Conservation (phyloP, 2,113 vertebrate genomes). For the Phasianus colchicus region DNA sequence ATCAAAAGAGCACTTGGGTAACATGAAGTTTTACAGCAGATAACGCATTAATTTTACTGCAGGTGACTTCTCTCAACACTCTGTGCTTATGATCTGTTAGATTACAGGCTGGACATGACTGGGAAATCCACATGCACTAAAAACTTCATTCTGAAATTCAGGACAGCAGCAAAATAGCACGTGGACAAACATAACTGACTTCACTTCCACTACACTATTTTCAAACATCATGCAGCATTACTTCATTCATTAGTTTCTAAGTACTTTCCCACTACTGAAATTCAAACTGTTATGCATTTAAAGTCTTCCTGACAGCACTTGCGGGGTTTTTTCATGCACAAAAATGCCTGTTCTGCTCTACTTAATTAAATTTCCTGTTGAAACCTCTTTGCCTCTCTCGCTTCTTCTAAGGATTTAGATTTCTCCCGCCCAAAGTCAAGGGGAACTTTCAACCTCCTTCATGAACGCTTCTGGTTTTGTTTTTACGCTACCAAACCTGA, state of each 20-base stretch:
- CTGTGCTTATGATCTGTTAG: background rate
- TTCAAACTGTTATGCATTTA: background rate
- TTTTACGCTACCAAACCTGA: background rate
- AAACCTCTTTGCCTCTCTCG: background rate
- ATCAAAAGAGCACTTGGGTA: background rate
- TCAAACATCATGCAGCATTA: constrained; percentile 31
- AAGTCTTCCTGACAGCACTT: constrained; percentile 25
- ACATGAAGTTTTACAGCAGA: background rate
- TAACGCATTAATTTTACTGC: background rate
- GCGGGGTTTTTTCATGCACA: background rate
- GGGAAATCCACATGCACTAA: background rate
- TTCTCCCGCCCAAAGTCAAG: background rate
- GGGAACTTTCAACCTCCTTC: background rate
- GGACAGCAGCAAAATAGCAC: background rate
- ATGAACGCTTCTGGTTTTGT: background rate
- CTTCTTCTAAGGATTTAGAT: background rate
- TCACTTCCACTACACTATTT: background rate
- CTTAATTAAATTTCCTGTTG: background rate
- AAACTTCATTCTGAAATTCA: background rate
- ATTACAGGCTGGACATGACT: background rate
- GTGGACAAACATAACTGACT: background rate
- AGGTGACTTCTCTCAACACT: background rate
- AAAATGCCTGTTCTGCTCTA: constrained; percentile 14
- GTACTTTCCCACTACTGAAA: constrained; percentile 27
- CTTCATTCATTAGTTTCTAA: constrained; percentile 27